Base-by-base conservation (phyloP, 2,113 vertebrate species). In the Bos indicus region DNA sequence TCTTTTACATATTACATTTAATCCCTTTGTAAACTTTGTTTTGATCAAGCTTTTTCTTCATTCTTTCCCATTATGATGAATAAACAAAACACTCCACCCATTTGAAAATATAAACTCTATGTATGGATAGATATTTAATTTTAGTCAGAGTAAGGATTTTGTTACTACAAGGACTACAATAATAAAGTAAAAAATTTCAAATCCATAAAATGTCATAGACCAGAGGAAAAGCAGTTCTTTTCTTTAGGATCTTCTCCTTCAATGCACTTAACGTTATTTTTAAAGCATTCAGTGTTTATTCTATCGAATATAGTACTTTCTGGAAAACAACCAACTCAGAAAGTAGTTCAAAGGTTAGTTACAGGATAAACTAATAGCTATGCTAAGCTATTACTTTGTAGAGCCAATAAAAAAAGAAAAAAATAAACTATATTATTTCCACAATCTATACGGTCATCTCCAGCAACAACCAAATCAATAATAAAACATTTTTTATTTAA, bases 261-360 rank as follows among this genome's bases (percentile, higher is more conserved):
- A 90, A 56, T 59, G 78, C 56, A 88, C 56, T 95, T 94, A 83
- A 81, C 54, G n/a, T 91, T 95, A 95, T 82, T 94, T 96, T 93
- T 97, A 96, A 97, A 84, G 83, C 96, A 83, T 92, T 95, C 56
- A 21, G 51, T 93, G 85, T 98, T 97, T 97, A 71, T 86, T 94
- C 93, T 95, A 81, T 92, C 5, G 17, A 83, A 52, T 43, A 94
- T 60, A 95, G 46, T 74, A 5, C 91, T 96, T 97, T 93, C 90
- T 96, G 83, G 92, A 89, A 97, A 95, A 94, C 88, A 97, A 96
- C 88, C 84, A 96, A 89, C 82, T 98, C 94, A 97, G 54, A 97
- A 96, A 95, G 67, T 89, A 97, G 88, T 97, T 97, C 94, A 98
- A 95, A 98, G 93, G 82, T 98, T 97, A 98, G 92, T 97, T 98